A percentile compares a stretch with the other conserved stretches of the same genome.
phyloP scores from a whole-genome alignment of 2,113 vertebrate species.

The Gadus macrocephalus region DNA sequence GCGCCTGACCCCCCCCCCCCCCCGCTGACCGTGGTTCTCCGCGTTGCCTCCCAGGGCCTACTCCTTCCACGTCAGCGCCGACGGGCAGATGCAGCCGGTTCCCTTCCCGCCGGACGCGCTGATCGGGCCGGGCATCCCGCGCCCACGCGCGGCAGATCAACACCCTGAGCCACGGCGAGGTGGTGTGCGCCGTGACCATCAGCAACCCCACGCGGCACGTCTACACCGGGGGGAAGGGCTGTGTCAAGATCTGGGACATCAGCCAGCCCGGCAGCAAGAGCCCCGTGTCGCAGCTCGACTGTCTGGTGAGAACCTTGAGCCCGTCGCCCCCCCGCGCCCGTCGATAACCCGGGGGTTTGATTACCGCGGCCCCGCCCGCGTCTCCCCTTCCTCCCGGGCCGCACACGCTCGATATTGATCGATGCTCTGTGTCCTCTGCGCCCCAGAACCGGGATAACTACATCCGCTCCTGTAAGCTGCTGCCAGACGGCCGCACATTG shows the following conservation, averaged over 20 bases:
- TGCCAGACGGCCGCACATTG: slow-evolving; percentile 93
- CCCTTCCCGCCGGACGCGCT: slow-evolving; percentile 90
- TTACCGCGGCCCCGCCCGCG: slow-evolving; percentile 27
- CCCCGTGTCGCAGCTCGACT: slow-evolving; percentile 94
- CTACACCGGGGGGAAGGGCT: slow-evolving; percentile 76
- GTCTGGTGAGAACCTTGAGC: slow-evolving; percentile 70
- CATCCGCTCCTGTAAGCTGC: slow-evolving; percentile 96
- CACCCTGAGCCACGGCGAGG: too few relatives aligned
- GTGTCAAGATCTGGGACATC: slow-evolving; percentile 96
- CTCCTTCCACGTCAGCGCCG: slow-evolving; percentile 91
- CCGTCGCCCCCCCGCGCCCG: background rate
- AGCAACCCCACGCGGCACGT: too few relatives aligned
- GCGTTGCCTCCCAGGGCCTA: slow-evolving; percentile 75
- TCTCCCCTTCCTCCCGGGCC: slow-evolving; percentile 22
- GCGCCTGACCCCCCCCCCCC: too few relatives aligned
- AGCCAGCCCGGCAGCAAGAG: slow-evolving; percentile 95
- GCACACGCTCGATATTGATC: slow-evolving; percentile 53
- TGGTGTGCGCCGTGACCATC: too few relatives aligned
- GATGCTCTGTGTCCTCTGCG: slow-evolving; percentile 51
- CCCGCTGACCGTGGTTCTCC: background rate
- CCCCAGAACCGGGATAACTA: slow-evolving; percentile 98
- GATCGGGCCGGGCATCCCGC: slow-evolving; percentile 80
- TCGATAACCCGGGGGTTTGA: background rate
- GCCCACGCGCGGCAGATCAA: too few relatives aligned
- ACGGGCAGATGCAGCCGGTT: slow-evolving; percentile 93